Base-by-base conservation (phyloP, 2,888 invertebrate species). In the Mythimna impura region DNA sequence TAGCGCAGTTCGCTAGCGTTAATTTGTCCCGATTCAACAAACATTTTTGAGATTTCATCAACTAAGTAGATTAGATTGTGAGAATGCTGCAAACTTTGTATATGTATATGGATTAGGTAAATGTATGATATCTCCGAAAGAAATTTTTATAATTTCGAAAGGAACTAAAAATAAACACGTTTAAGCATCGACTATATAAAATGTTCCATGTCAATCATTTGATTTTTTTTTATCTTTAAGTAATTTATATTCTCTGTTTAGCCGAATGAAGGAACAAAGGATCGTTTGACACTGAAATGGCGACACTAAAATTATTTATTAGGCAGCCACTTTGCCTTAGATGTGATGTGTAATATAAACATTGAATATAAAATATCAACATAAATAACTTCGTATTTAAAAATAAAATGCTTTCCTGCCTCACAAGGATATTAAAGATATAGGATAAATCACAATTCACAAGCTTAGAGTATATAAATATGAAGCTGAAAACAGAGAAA, bases 21-120 rank as follows among this genome's bases (percentile, higher is more conserved):
- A 85, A 88, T 88, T 88, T 87, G 81, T 84, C 78, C 76, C 85
- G 68, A 84, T 89, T 88, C 83, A 86, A 82, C 84, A 83, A 86
- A 78, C 82, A 83, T 81, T 87, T 85, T 84, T 80, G 76, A 83
- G 83, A 82, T 70, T 86, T 83, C 73, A 85, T 88, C 81, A 85
- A 81, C 74, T 76, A 47, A 47, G 47, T 20, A 76, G 75, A 85
- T 84, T 68, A 78, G 67, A 61, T 81, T 72, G 62, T 50, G 55
- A 82, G 60, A 63, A 68, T 73, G 36, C 65, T 74, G 66, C 66
- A 66, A 76, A 52, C 58, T 73, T 55, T 66, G n/a, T n/a, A n/a
- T n/a, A n/a, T n/a, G n/a, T n/a, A 30, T 54, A 58, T 71, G 34
- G 22, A 62, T 57, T 50, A 30, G 34, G n/a, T 5, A 47, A 36